These are phyloP conservation scores for Sthenelais limicola DNA, from an alignment of 2,888 invertebrate genomes.

Conservation along the genomic window DNA sequence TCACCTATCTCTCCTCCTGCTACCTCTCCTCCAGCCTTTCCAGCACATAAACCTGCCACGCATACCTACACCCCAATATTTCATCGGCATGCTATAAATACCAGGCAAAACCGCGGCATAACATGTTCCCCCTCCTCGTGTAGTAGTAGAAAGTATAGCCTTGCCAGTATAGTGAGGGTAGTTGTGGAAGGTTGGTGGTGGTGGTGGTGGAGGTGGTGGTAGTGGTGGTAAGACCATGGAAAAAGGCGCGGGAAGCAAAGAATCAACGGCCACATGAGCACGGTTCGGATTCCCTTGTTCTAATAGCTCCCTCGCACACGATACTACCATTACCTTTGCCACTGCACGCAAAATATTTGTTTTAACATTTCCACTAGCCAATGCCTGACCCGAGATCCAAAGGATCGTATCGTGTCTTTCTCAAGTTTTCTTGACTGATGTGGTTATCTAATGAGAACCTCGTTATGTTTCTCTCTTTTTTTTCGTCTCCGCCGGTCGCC, in stretches of 20 bases:
- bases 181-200: neutral
- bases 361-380: constrained; percentile 22
- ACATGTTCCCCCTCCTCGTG: neutral
- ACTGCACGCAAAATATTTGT: constrained; percentile 23
- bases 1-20: constrained; percentile 1
- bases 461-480: too few relatives aligned
- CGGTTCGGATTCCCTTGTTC: neutral
- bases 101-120: neutral
- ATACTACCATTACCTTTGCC: constrained; percentile 6
- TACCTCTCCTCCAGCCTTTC: neutral
- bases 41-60: constrained; percentile 18
- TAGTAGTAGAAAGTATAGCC: neutral
- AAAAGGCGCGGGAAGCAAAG: neutral
- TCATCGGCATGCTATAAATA: constrained; percentile 8
- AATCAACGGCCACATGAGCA: neutral
- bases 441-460: too few relatives aligned
- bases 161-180: too few relatives aligned
- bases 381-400: neutral
- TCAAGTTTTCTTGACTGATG: neutral
- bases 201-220: neutral
- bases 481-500: too few relatives aligned
- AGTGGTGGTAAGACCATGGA: neutral
- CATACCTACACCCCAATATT: neutral
- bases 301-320: constrained; percentile 1
- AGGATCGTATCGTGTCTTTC: neutral